Evolutionary conservation across 2,113 vertebrate species (phyloP).

Genomic region (Brachyhypopomus gauderio): DNA sequence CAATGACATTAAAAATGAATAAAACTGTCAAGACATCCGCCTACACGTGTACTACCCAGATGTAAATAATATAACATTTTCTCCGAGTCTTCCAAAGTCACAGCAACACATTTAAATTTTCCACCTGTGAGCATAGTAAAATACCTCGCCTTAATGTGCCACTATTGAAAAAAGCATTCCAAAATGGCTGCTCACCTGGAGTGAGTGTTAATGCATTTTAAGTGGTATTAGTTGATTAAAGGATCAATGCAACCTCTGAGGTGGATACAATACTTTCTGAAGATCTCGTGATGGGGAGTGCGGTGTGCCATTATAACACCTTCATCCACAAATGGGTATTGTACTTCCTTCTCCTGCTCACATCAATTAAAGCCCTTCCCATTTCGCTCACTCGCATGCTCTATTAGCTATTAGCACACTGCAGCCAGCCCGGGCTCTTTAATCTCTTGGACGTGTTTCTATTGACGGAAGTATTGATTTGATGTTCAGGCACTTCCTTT

Average conservation of each 20-base stretch:
- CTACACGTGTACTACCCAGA: background rate
- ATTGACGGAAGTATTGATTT: slow-evolving; percentile 78
- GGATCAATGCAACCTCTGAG: slow-evolving; percentile 20
- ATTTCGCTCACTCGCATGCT: slow-evolving; percentile 53
- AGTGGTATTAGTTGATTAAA: slow-evolving; percentile 46
- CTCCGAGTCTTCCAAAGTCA: background rate
- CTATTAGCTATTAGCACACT: slow-evolving; percentile 57
- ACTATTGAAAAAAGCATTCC: background rate
- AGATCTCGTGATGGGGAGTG: slow-evolving; percentile 15
- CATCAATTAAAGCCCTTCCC: slow-evolving; percentile 72
- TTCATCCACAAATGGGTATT: slow-evolving; percentile 39
- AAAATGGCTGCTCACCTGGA: background rate
- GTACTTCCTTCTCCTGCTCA: slow-evolving; percentile 52
- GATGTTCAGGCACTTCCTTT: slow-evolving; percentile 74
- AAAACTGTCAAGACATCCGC: no score
- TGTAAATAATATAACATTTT: background rate
- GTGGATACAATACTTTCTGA: slow-evolving; percentile 30
- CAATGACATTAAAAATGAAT: background rate
- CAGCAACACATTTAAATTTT: background rate
- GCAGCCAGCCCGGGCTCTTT: slow-evolving; percentile 70
- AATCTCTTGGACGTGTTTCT: slow-evolving; percentile 77
- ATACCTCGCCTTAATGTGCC: background rate
- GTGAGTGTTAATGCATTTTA: slow-evolving; percentile 33
- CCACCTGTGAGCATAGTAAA: background rate
- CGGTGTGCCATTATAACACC: slow-evolving; percentile 53